phyloP scores from a whole-genome alignment of 2,888 invertebrate genomes.

The Corbicula japonica region DNA sequence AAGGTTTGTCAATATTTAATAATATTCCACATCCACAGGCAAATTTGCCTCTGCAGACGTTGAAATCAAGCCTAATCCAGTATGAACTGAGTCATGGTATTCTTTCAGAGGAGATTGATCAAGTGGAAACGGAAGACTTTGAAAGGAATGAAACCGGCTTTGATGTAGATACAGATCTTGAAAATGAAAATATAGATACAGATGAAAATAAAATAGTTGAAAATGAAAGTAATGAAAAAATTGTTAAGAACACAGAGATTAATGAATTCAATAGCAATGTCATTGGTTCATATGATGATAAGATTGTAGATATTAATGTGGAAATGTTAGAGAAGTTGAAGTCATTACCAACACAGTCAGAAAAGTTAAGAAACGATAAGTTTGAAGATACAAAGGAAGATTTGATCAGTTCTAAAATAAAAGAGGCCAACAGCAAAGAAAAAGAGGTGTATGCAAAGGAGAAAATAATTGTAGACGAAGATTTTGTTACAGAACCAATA shows the following conservation, averaged over 20 bases:
- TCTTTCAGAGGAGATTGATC: background rate
- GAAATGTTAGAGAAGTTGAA: too few relatives aligned
- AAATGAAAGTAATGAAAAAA: background rate
- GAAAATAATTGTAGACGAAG: too few relatives aligned
- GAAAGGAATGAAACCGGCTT: constrained; percentile 2
- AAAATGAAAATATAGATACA: background rate
- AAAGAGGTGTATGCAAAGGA: too few relatives aligned
- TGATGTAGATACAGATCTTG: background rate
- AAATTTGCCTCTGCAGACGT: background rate
- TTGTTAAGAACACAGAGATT: background rate
- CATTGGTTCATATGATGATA: too few relatives aligned
- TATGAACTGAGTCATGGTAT: background rate
- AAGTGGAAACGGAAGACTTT: constrained; percentile 1
- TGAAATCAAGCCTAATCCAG: background rate
- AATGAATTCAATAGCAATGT: too few relatives aligned
- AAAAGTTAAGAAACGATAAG: background rate
- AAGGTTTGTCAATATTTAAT: background rate
- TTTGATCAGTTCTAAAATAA: too few relatives aligned
- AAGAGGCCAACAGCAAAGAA: too few relatives aligned
- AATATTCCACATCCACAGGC: background rate
- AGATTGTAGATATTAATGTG: too few relatives aligned
- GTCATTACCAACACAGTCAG: too few relatives aligned
- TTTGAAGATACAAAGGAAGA: too few relatives aligned
- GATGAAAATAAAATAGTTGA: background rate
- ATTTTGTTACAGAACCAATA: too few relatives aligned